These are phyloP conservation scores for Harpagoxenus sublaevis DNA, from an alignment of 2,888 invertebrate genomes.

Conservation along the genomic window DNA sequence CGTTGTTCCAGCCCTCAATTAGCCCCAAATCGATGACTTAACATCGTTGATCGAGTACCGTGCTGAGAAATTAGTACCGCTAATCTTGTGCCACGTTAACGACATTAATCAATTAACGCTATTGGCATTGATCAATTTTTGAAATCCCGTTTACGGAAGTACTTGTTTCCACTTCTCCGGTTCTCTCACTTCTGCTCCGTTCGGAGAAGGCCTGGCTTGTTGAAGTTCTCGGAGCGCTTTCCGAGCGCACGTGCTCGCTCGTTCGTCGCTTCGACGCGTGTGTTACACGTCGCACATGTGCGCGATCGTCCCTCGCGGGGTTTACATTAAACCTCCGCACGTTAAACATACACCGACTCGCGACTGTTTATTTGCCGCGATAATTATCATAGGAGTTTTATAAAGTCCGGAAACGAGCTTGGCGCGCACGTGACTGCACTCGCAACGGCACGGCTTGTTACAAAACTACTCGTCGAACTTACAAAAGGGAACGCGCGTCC, in stretches of 20 bases:
- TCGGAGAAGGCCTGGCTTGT: not conserved
- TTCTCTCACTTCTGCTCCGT: not conserved
- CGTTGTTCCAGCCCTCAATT: not conserved
- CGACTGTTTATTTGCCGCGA: conserved; percentile 67
- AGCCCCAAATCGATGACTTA: not conserved
- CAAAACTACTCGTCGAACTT: conserved; percentile 27
- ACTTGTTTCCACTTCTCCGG: not conserved
- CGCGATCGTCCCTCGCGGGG: conserved; percentile 20
- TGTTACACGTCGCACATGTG: conserved; percentile 24
- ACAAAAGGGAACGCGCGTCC: conserved; percentile 26
- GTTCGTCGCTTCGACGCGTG: not conserved
- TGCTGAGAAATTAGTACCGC: not conserved
- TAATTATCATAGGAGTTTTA: conserved; percentile 64
- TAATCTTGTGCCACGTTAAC: not conserved
- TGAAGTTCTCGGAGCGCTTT: not conserved
- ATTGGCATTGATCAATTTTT: not conserved
- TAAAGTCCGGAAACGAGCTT: conserved; percentile 73
- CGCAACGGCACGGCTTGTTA: conserved; percentile 40
- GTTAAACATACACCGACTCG: conserved; percentile 36
- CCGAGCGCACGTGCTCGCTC: conserved; percentile 34
- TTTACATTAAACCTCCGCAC: conserved; percentile 32
- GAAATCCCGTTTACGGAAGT: not conserved
- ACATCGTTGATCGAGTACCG: not conserved
- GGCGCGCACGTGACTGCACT: conserved; percentile 59
- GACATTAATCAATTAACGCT: not conserved